Percentiles rank a stretch among this genome's conserved stretches.
These are phyloP conservation scores for Galerucella pusilla DNA, from an alignment of 2,888 invertebrate species.

Conservation along the genomic window DNA sequence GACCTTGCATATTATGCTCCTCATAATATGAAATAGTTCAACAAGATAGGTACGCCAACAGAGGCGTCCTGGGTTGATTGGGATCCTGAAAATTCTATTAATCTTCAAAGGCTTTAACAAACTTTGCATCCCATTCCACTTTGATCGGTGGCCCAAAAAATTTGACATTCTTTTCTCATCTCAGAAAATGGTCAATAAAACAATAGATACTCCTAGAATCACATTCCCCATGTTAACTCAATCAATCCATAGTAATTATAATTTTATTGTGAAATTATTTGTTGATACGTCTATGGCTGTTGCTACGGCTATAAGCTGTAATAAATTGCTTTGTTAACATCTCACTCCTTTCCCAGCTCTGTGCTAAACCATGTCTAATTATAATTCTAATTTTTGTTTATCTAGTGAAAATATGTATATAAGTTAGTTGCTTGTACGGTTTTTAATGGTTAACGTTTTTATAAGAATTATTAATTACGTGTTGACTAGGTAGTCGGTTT, in stretches of 20 bases:
- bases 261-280: neutral
- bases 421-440: slow-evolving; percentile 5
- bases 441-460: slow-evolving; percentile 4
- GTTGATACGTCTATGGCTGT: slow-evolving; percentile 6
- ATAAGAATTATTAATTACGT: slow-evolving; percentile 3
- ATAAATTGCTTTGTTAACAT: slow-evolving; percentile 37
- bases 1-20: slow-evolving; percentile 23
- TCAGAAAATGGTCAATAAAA: too few species aligned
- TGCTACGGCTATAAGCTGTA: slow-evolving; percentile 20
- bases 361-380: slow-evolving; percentile 17
- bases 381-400: slow-evolving; percentile 30
- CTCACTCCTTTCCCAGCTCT: slow-evolving; percentile 29
- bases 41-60: slow-evolving; percentile 18
- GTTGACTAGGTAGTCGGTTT: neutral
- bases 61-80: neutral
- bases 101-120: too few species aligned
- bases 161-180: too few species aligned
- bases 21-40: slow-evolving; percentile 27
- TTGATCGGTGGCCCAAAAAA: too few species aligned
- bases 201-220: too few species aligned
- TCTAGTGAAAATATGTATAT: slow-evolving; percentile 11
- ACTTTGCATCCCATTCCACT: too few species aligned
- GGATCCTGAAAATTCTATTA: too few species aligned
- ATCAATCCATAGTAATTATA: neutral
- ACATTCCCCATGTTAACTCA: too few species aligned